Percentiles rank a stretch among this genome's conserved stretches.
Evolutionary conservation across 1,140 invertebrate genomes (phyloP).

Genomic region (Periplaneta americana): DNA sequence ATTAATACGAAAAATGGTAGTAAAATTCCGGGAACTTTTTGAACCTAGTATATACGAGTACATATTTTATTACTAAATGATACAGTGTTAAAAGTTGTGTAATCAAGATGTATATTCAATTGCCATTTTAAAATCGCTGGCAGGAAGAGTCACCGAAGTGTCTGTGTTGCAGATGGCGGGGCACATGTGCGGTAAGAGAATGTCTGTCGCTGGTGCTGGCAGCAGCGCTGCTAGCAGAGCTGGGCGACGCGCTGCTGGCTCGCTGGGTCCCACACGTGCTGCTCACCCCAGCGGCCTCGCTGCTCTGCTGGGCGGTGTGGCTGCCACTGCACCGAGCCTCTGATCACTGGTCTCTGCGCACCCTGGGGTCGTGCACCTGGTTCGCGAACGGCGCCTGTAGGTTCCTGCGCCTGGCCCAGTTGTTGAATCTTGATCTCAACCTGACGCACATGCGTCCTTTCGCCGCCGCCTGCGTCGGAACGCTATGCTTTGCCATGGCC

Average conservation of each 20-base stretch:
- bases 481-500: not conserved
- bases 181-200: not conserved
- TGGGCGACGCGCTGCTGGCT: not conserved
- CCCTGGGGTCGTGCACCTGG: not conserved
- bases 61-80: too few relatives aligned
- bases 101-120: too few relatives aligned
- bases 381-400: not conserved
- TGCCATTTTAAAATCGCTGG: too few relatives aligned
- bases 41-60: too few relatives aligned
- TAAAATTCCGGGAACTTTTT: too few relatives aligned
- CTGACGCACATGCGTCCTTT: not conserved
- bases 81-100: too few relatives aligned
- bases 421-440: not conserved
- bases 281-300: not conserved
- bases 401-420: not conserved
- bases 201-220: not conserved
- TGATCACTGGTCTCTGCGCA: not conserved
- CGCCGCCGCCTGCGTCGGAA: not conserved
- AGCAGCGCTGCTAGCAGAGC: not conserved
- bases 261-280: not conserved
- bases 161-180: not conserved
- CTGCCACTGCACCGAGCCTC: not conserved
- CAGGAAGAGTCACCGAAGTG: too few relatives aligned
- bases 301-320: not conserved
- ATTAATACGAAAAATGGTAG: too few relatives aligned